A percentile compares a stretch with the other conserved stretches of the same genome.
These are phyloP conservation scores for Drosophila macrothrix DNA, from an alignment of 2,888 invertebrate genomes.

Conservation along the genomic window DNA sequence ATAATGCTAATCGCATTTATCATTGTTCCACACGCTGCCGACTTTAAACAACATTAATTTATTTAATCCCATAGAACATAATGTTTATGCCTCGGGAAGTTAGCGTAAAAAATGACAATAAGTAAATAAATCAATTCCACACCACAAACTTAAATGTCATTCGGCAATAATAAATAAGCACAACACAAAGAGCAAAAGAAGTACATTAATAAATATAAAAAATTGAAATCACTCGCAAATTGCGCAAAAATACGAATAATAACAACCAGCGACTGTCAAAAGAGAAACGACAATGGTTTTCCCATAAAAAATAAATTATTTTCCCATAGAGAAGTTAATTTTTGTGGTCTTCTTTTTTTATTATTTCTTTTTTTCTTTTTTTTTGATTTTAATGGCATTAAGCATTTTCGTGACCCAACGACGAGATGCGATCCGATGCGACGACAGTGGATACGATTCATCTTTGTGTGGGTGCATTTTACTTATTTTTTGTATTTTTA, in stretches of 20 bases:
- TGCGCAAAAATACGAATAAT: conserved; percentile 39
- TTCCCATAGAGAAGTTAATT: conserved; percentile 57
- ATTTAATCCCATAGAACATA: conserved; percentile 38
- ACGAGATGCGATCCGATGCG: conserved; percentile 14
- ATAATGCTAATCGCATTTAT: conserved; percentile 21
- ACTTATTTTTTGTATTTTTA: conserved; percentile 15
- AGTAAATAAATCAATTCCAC: conserved; percentile 57
- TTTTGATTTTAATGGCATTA: conserved; percentile 30
- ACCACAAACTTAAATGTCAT: conserved; percentile 59
- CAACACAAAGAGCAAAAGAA: conserved; percentile 18
- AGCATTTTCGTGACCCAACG: conserved; percentile 58
- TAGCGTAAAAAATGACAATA: conserved; percentile 30
- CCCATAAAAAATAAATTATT: conserved; percentile 58
- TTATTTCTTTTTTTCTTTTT: conserved; percentile 14
- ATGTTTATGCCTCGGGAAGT: conserved; percentile 31
- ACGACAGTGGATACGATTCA: conserved; percentile 48
- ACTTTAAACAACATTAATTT: conserved; percentile 41
- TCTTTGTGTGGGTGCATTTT: conserved; percentile 56
- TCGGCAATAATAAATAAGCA: conserved; percentile 43
- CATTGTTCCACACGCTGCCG: conserved; percentile 10
- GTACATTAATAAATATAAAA: conserved; percentile 38
- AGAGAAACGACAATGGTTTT: conserved; percentile 50
- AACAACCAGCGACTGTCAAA: conserved; percentile 48
- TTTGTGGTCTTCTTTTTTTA: conserved; percentile 17
- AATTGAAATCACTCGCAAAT: conserved; percentile 52